phyloP scores from a whole-genome alignment of 53 echinoderm and acorn worm species.

The Stichopus horrens region DNA sequence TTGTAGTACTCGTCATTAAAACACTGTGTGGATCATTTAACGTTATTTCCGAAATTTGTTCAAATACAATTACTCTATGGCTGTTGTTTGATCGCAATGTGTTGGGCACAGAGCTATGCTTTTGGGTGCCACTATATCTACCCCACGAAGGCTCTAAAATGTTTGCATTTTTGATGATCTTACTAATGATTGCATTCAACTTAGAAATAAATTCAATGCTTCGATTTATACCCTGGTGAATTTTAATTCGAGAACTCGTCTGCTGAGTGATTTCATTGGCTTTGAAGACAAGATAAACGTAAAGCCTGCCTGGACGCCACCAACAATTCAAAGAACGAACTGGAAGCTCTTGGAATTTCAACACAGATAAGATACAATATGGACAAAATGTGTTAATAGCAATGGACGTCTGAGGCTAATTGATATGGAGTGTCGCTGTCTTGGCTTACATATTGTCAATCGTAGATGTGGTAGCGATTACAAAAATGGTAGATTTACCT shows the following conservation, averaged over 20 bases:
- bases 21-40: neutral
- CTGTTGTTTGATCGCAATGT: neutral
- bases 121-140: neutral
- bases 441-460: too few species aligned
- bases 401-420: too few species aligned
- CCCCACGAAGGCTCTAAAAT: slow-evolving; percentile 19
- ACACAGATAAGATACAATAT: neutral
- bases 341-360: neutral
- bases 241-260: neutral
- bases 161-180: slow-evolving; percentile 14
- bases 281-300: neutral
- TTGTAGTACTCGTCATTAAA: neutral
- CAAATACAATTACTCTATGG: slow-evolving; percentile 18
- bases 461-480: too few species aligned
- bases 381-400: too few species aligned
- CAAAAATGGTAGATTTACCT: too few species aligned
- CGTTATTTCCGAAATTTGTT: slow-evolving; percentile 17
- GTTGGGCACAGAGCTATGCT: neutral
- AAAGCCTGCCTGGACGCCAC: neutral
- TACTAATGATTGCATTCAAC: slow-evolving; percentile 6
- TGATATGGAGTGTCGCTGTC: too few species aligned
- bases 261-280: neutral
- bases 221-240: neutral
- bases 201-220: slow-evolving; percentile 16
- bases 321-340: neutral